Evolutionary conservation across 2,888 invertebrate genomes (phyloP).

Genomic region (Gymnocheta viridis): DNA sequence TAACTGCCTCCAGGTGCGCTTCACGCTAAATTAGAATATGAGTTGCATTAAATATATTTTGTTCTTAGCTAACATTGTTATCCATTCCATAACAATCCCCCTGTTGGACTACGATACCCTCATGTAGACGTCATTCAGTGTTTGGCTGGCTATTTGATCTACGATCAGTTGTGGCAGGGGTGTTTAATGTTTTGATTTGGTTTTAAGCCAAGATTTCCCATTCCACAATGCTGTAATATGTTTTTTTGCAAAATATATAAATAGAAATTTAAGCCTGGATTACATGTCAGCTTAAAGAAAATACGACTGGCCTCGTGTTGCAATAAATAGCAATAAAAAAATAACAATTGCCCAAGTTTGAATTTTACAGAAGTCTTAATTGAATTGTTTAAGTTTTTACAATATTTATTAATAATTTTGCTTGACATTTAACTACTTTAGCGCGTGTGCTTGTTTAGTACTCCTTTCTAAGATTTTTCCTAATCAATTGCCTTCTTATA

Average conservation of each 20-base stretch:
- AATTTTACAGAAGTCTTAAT: constrained; percentile 12
- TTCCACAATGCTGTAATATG: neutral
- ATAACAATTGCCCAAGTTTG: constrained; percentile 26
- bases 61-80: constrained; percentile 38
- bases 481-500: constrained; percentile 29
- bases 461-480: constrained; percentile 33
- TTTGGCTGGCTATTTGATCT: constrained; percentile 19
- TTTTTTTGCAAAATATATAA: neutral
- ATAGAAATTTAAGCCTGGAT: constrained; percentile 41
- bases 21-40: constrained; percentile 81
- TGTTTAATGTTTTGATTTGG: constrained; percentile 53
- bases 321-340: neutral
- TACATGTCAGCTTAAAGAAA: constrained; percentile 16
- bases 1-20: constrained; percentile 81
- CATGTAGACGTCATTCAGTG: neutral
- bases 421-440: constrained; percentile 2
- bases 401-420: neutral
- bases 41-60: constrained; percentile 46
- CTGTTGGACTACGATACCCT: neutral
- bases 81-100: constrained; percentile 22
- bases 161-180: constrained; percentile 41
- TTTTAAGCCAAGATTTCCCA: constrained; percentile 23
- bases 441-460: constrained; percentile 12
- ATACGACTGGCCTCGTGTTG: neutral
- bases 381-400: neutral